These are phyloP conservation scores for Carlito syrichta DNA, from an alignment of 2,113 vertebrate species.

Conservation along the genomic window DNA sequence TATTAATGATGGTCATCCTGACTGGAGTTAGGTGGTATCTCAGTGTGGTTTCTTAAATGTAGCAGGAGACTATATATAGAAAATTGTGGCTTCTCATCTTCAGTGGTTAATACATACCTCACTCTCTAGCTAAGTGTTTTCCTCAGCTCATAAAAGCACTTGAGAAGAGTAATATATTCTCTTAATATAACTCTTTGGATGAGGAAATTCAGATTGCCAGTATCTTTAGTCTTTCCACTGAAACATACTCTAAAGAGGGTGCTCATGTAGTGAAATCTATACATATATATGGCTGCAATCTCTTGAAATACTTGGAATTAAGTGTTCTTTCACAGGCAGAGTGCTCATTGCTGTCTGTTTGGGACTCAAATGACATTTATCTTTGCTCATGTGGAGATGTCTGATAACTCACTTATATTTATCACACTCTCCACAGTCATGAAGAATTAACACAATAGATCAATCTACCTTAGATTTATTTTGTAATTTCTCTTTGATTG, in stretches of 20 bases:
- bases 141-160: not conserved
- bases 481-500: not conserved
- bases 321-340: not conserved
- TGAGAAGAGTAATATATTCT: not conserved
- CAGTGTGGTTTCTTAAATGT: not conserved
- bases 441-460: constrained; percentile 4
- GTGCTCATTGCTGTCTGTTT: not conserved
- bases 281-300: not conserved
- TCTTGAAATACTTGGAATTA: constrained; percentile 1
- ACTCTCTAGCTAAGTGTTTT: not conserved
- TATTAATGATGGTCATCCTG: too few relatives aligned
- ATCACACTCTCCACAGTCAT: not conserved
- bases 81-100: not conserved
- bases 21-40: too few relatives aligned
- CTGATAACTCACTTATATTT: constrained; percentile 32
- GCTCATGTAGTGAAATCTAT: not conserved
- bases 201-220: not conserved
- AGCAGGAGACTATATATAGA: not conserved
- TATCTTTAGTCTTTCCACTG: not conserved
- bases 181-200: not conserved
- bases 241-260: not conserved
- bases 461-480: constrained; percentile 1
- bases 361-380: not conserved
- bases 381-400: constrained; percentile 10
- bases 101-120: not conserved